Evolutionary conservation across 2,797 vertebrate species (phyloP).

Genomic region (Gymnoscopelus microlampas): DNA sequence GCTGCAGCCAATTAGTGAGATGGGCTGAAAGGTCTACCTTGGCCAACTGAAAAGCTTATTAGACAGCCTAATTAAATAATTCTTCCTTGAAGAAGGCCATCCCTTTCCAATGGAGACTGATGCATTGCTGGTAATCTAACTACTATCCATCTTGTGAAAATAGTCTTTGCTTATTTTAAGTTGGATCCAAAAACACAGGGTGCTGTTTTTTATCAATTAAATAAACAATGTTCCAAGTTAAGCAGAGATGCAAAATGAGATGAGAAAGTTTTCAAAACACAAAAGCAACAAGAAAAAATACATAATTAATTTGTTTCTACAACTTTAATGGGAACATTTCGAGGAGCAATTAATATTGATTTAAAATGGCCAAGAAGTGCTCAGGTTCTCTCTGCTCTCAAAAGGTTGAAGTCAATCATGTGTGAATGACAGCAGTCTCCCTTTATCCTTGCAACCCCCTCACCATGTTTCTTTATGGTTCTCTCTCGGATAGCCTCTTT

Average conservation of each 20-base stretch:
- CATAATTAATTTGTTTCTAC: slow-evolving; percentile 31
- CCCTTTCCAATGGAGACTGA: slow-evolving; percentile 49
- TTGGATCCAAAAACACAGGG: slow-evolving; percentile 14
- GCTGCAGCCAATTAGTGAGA: slow-evolving; percentile 89
- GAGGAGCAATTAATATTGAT: slow-evolving; percentile 91
- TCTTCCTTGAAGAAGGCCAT: slow-evolving; percentile 64
- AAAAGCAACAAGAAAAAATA: slow-evolving; percentile 21
- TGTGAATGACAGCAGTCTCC: slow-evolving; percentile 87
- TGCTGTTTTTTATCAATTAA: slow-evolving; percentile 26
- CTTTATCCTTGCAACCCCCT: slow-evolving; percentile 38
- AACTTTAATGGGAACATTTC: slow-evolving; percentile 88
- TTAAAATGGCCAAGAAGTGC: slow-evolving; percentile 76
- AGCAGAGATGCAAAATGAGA: slow-evolving; percentile 16
- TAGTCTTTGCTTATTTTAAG: slow-evolving; percentile 16
- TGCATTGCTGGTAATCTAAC: slow-evolving; percentile 39
- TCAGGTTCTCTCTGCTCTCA: slow-evolving; percentile 83
- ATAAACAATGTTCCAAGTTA: slow-evolving; percentile 12
- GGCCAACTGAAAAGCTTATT: slow-evolving; percentile 87
- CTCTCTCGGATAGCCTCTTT: slow-evolving; percentile 13
- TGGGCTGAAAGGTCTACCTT: slow-evolving; percentile 86
- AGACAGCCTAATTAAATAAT: slow-evolving; percentile 88
- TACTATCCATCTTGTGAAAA: slow-evolving; percentile 27
- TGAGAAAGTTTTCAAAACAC: background rate
- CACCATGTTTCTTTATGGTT: slow-evolving; percentile 17
- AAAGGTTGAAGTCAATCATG: slow-evolving; percentile 93